phyloP scores from a whole-genome alignment of 2,113 vertebrate species.

The Pollachius pollachius region DNA sequence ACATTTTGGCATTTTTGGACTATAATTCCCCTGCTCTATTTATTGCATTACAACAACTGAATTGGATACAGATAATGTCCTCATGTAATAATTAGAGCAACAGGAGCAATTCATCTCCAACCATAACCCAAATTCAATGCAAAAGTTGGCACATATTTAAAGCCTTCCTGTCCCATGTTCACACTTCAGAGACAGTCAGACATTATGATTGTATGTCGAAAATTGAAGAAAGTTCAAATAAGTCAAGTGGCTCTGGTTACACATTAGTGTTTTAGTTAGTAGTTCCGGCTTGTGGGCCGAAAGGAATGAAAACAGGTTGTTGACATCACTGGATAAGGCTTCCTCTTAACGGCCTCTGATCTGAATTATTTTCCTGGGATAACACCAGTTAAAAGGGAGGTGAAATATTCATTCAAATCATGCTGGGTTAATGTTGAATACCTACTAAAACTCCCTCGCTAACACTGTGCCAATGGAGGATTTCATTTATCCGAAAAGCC shows the following conservation, averaged over 20 bases:
- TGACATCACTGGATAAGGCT: slow-evolving; percentile 9
- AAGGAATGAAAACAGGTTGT: slow-evolving; percentile 1
- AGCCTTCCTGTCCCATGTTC: slow-evolving; percentile 1
- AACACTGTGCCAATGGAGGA: background rate
- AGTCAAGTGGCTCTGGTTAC: background rate
- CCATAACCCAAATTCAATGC: background rate
- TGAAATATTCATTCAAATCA: slow-evolving; percentile 1
- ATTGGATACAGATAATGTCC: too few relatives aligned
- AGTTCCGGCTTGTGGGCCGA: background rate
- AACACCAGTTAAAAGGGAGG: slow-evolving; percentile 11
- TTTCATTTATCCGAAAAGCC: background rate
- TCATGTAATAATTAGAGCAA: too few relatives aligned
- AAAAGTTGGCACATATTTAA: slow-evolving; percentile 28
- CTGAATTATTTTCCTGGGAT: slow-evolving; percentile 19
- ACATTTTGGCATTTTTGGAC: too few relatives aligned
- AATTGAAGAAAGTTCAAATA: slow-evolving; percentile 4
- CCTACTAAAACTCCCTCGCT: background rate
- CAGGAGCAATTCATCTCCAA: background rate
- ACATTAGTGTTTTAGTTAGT: background rate
- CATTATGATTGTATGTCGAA: background rate
- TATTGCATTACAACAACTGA: too few relatives aligned
- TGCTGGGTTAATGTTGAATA: background rate
- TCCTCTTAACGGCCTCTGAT: background rate
- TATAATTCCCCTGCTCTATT: too few relatives aligned
- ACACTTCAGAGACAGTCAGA: slow-evolving; percentile 1